Conservation (phyloP, 2,888 invertebrate species). For the Lasioglossum lativentre region DNA sequence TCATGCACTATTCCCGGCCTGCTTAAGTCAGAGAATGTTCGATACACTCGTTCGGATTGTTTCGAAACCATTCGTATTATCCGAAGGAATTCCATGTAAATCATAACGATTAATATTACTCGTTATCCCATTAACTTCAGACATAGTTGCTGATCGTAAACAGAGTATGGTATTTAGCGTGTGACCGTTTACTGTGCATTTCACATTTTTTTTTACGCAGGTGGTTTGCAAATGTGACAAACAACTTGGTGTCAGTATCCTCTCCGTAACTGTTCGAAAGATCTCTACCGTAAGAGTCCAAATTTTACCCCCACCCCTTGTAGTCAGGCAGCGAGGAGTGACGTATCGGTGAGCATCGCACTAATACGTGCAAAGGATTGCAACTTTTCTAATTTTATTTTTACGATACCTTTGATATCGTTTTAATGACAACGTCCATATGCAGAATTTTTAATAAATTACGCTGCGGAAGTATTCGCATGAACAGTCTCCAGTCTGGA, state of each 20-base stretch:
- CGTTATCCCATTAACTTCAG: conserved; percentile 28
- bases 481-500: not conserved
- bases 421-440: not conserved
- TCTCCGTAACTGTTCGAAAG: no score
- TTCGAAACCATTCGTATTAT: conserved; percentile 47
- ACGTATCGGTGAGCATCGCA: no score
- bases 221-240: not conserved
- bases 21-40: conserved; percentile 40
- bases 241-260: no score
- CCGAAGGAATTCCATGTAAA: conserved; percentile 42
- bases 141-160: conserved; percentile 16
- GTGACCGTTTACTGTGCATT: not conserved
- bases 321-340: no score
- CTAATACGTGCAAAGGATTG: no score
- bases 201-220: not conserved
- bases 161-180: conserved; percentile 29
- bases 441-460: not conserved
- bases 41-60: conserved; percentile 34
- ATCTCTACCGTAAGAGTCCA: no score
- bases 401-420: no score
- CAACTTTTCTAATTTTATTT: no score
- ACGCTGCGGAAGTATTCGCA: not conserved
- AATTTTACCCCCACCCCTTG: no score
- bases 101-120: conserved; percentile 39
- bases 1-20: conserved; percentile 33